Evolutionary conservation across 2,797 vertebrate species (phyloP).

Genomic region (Etheostoma perlongum): DNA sequence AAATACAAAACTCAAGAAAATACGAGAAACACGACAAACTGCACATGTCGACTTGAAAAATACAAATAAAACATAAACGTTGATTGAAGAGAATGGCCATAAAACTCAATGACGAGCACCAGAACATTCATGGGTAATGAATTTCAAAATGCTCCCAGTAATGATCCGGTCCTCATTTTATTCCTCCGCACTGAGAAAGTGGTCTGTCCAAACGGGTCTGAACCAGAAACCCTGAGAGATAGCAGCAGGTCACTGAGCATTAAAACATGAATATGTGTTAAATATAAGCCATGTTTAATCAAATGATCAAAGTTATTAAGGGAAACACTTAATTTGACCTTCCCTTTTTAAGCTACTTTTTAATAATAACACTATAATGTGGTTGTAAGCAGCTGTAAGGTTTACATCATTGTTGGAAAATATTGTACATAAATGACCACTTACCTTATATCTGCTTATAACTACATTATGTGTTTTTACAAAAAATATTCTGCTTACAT

Average conservation of each 20-base stretch:
- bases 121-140: no score
- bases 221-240: no score
- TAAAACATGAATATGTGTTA: background rate
- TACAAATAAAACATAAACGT: background rate
- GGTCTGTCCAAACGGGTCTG: background rate
- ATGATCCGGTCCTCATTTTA: background rate
- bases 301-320: background rate
- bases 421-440: background rate
- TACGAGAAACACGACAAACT: background rate
- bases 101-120: background rate
- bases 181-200: background rate
- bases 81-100: background rate
- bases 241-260: background rate
- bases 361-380: no score
- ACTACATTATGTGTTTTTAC: background rate
- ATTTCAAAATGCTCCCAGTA: background rate
- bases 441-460: background rate
- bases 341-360: no score
- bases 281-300: background rate
- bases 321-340: background rate
- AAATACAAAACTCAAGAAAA: background rate
- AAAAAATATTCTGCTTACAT: background rate
- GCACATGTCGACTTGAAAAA: background rate
- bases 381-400: no score
- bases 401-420: background rate